A percentile compares a stretch with the other conserved stretches of the same genome.
Conservation (phyloP, 1,140 invertebrate species). For the Apis florea region DNA sequence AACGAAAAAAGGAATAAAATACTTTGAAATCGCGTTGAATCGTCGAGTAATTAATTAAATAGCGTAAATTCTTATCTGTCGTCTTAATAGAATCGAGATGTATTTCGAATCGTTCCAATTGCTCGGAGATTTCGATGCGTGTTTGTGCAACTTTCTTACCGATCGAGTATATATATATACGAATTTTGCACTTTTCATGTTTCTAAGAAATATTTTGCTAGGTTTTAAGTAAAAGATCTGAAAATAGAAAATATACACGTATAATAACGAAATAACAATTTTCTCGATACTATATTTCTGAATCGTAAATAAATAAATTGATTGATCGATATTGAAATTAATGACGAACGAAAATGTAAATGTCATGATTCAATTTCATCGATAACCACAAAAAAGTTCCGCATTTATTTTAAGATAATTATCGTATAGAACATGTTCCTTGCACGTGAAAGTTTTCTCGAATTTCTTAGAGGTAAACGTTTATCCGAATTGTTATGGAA, state of each 20-base stretch:
- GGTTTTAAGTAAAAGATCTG: neutral
- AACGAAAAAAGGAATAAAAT: neutral
- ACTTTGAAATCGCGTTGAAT: neutral
- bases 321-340: slow-evolving; percentile 3
- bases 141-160: neutral
- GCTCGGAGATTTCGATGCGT: slow-evolving; percentile 2
- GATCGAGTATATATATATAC: neutral
- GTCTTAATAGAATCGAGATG: neutral
- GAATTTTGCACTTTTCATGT: slow-evolving; percentile 17
- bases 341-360: neutral
- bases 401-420: neutral
- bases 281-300: neutral
- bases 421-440: neutral
- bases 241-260: neutral
- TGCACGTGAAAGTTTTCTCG: neutral
- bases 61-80: neutral
- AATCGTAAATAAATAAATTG: neutral
- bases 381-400: neutral
- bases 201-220: neutral
- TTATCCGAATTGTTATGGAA: neutral
- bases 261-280: neutral
- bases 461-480: neutral
- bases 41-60: neutral
- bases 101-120: neutral
- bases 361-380: slow-evolving; percentile 7